phyloP scores from a whole-genome alignment of 30 jellyfish, hydroid and myxozoan species.

The Aurelia aurita region DNA sequence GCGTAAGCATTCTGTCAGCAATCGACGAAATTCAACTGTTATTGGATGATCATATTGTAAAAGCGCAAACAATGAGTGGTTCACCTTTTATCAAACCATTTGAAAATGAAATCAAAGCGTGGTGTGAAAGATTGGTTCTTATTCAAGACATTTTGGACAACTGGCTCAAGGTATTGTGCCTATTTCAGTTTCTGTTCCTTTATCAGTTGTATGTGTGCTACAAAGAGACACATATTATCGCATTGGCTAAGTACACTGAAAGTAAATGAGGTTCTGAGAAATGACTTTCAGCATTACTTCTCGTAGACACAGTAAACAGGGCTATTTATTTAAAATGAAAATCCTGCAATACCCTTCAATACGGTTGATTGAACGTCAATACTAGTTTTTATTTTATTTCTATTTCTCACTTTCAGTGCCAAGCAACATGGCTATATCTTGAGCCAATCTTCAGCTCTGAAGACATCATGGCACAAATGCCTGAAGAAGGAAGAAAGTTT shows the following conservation, averaged over 20 bases:
- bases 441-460: constrained; percentile 98
- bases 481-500: constrained; percentile 97
- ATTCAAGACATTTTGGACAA: constrained; percentile 93
- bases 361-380: no score
- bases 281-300: no score
- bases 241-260: no score
- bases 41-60: constrained; percentile 93
- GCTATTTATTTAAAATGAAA: no score
- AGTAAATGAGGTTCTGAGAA: no score
- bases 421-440: constrained; percentile 97
- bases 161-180: constrained; percentile 85
- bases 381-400: no score
- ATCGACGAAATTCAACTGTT: constrained; percentile 91
- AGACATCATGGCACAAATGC: constrained; percentile 98
- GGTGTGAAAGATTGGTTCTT: constrained; percentile 94
- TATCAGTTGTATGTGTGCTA: no score
- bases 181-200: no score
- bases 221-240: no score
- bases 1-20: constrained; percentile 86
- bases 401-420: constrained; percentile 66
- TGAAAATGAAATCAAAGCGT: constrained; percentile 88
- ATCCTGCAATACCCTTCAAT: no score
- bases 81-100: constrained; percentile 97
- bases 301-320: no score
- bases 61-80: constrained; percentile 98